Conservation (phyloP, 2,797 vertebrate species). For the Ciconia nigra region DNA sequence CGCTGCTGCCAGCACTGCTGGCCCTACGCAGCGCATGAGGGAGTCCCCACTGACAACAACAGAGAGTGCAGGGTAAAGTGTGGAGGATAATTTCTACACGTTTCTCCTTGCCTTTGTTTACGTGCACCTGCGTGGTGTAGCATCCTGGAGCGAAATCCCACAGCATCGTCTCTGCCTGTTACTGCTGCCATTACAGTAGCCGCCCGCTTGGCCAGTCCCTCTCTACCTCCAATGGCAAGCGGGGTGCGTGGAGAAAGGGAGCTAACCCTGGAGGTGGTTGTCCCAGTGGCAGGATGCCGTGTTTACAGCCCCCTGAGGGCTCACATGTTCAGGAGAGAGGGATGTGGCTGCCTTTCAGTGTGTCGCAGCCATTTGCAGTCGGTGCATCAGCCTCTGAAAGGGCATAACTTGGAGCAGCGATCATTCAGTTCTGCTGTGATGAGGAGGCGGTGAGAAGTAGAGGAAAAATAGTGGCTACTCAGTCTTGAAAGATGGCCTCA, state of each 20-base stretch:
- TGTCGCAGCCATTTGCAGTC: neutral
- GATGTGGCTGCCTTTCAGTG: neutral
- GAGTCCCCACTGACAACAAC: neutral
- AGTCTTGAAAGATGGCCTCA: neutral
- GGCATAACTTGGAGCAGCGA: neutral
- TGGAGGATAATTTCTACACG: neutral
- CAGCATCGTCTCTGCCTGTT: neutral
- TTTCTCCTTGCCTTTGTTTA: neutral
- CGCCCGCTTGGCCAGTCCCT: neutral
- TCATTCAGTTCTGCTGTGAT: neutral
- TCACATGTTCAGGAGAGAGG: neutral
- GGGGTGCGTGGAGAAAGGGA: accelerated
- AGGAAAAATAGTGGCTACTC: neutral
- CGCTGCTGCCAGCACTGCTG: neutral
- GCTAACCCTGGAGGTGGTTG: neutral
- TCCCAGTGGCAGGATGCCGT: neutral
- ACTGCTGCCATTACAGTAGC: neutral
- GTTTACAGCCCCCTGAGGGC: neutral
- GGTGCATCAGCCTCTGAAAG: neutral
- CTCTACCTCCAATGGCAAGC: accelerated
- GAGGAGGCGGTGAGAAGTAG: neutral
- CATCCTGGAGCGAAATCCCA: neutral
- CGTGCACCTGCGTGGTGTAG: neutral
- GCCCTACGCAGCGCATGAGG: neutral
- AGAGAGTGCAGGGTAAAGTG: neutral